These are phyloP conservation scores for Bombycilla garrulus DNA, from an alignment of 2,113 vertebrate species.

Conservation along the genomic window DNA sequence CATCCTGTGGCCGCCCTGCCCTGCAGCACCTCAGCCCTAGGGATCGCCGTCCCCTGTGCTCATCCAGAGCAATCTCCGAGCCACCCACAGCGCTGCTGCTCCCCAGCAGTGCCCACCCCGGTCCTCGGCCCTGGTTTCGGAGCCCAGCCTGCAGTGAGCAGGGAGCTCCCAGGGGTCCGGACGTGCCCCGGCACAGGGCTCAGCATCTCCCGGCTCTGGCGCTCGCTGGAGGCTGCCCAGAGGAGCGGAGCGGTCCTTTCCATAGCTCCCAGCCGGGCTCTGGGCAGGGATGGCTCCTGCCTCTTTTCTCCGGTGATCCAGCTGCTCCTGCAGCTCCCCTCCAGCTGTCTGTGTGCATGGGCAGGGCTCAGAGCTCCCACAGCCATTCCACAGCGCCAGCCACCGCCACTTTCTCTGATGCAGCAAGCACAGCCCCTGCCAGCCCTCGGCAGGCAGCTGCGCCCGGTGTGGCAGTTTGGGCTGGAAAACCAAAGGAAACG, in stretches of 20 bases:
- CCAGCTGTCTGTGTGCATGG: background rate
- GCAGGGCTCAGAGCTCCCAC: background rate
- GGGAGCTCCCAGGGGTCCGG: fast-evolving
- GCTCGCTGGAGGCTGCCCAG: background rate
- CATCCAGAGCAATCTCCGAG: background rate
- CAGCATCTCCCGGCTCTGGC: background rate
- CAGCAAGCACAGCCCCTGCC: background rate
- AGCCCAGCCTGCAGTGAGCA: fast-evolving
- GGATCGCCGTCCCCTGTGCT: fast-evolving
- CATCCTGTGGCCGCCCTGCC: fast-evolving
- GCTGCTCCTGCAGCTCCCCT: background rate
- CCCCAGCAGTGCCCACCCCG: fast-evolving
- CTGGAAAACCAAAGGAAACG: fast-evolving
- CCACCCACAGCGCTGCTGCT: background rate
- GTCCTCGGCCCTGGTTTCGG: background rate
- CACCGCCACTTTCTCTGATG: background rate
- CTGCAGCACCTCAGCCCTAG: fast-evolving
- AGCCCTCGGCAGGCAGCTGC: background rate
- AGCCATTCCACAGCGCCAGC: fast-evolving
- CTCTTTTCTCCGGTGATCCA: background rate
- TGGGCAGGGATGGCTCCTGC: background rate
- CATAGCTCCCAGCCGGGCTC: fast-evolving
- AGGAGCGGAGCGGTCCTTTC: background rate
- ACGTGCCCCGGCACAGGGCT: fast-evolving
- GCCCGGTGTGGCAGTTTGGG: fast-evolving